Conservation (phyloP, 2,888 invertebrate species). For the Eugnorisma glareosa region DNA sequence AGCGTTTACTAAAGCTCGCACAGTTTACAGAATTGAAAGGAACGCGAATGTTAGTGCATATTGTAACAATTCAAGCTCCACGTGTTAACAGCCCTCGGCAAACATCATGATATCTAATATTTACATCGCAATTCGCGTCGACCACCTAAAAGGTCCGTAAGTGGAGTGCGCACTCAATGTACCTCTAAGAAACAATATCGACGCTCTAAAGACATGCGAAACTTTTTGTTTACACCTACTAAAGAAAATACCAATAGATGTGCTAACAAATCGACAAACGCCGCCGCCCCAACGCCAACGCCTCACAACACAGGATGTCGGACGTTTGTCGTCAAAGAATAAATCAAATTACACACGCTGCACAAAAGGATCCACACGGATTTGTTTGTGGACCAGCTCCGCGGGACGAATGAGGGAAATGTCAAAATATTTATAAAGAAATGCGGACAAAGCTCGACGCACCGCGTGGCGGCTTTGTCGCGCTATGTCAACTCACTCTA, state of each 20-base stretch:
- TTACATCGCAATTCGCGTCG: conserved; percentile 74
- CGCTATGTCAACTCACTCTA: conserved; percentile 88
- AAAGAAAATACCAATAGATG: conserved; percentile 85
- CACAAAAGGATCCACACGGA: conserved; percentile 88
- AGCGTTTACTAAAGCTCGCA: conserved; percentile 54
- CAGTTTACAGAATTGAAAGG: conserved; percentile 51
- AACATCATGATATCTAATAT: conserved; percentile 73
- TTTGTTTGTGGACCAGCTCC: conserved; percentile 86
- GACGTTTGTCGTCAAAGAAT: conserved; percentile 86
- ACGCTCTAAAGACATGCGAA: conserved; percentile 77
- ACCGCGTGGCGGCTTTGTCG: conserved; percentile 85
- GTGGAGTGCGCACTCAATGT: conserved; percentile 68
- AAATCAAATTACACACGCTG: conserved; percentile 89
- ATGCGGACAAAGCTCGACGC: conserved; percentile 84
- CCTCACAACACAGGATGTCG: conserved; percentile 83
- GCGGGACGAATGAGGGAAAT: conserved; percentile 87
- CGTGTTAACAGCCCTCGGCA: conserved; percentile 53
- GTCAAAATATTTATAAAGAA: conserved; percentile 91
- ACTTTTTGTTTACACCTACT: conserved; percentile 83
- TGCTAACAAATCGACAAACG: conserved; percentile 89
- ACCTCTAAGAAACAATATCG: conserved; percentile 75
- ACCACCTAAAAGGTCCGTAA: conserved; percentile 70
- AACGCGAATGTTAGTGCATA: conserved; percentile 53
- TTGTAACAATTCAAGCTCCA: conserved; percentile 57
- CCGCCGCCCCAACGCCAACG: conserved; percentile 75